Evolutionary conservation across 2,797 vertebrate genomes (phyloP).

Genomic region (Rhabdophis nuchalis): DNA sequence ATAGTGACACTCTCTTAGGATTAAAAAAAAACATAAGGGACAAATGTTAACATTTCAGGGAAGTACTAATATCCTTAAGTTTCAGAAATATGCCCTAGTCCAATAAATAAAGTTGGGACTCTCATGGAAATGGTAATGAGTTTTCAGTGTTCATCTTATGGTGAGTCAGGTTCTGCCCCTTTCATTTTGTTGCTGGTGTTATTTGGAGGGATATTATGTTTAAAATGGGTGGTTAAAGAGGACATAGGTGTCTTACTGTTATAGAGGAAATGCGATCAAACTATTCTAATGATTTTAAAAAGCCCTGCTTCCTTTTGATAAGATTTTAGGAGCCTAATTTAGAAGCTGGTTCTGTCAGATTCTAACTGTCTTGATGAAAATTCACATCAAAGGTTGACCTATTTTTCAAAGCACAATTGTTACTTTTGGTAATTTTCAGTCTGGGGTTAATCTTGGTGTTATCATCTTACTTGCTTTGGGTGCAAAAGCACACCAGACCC

Average conservation of each 20-base stretch:
- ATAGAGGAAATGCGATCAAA: conserved; percentile 65
- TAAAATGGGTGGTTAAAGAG: conserved; percentile 67
- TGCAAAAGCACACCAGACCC: not conserved
- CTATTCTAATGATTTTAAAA: conserved; percentile 61
- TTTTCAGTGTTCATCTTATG: conserved; percentile 66
- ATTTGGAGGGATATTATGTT: conserved; percentile 68
- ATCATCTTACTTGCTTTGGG: not conserved
- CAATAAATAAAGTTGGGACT: conserved; percentile 63
- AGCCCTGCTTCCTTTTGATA: conserved; percentile 64
- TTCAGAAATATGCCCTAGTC: conserved; percentile 59
- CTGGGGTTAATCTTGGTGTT: conserved; percentile 6
- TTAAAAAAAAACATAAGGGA: conserved; percentile 29
- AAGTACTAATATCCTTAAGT: conserved; percentile 55
- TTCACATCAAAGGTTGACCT: conserved; percentile 58
- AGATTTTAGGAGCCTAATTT: conserved; percentile 60
- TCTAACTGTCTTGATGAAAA: conserved; percentile 51
- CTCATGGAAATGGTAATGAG: conserved; percentile 55
- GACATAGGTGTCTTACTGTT: conserved; percentile 54
- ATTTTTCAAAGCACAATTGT: conserved; percentile 54
- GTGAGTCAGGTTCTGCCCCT: conserved; percentile 55
- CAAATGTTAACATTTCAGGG: conserved; percentile 62
- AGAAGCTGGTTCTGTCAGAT: conserved; percentile 50
- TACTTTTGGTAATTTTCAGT: conserved; percentile 30
- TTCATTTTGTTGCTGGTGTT: conserved; percentile 20
- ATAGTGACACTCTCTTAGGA: conserved; percentile 8